phyloP scores from a whole-genome alignment of 2,797 vertebrate genomes.

The Mus minutoides region DNA sequence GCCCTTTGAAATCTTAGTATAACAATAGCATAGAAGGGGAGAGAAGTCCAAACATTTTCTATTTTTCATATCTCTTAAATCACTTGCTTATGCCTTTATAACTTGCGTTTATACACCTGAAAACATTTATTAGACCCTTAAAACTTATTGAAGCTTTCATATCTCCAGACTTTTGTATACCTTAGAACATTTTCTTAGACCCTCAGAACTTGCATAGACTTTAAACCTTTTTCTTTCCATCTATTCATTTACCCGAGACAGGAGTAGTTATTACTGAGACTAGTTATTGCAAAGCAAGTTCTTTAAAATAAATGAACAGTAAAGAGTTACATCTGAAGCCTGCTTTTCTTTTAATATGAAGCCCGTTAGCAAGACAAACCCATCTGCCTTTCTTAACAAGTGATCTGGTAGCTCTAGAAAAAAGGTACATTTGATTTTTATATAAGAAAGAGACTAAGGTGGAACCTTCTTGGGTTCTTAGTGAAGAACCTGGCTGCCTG shows the following conservation, averaged over 20 bases:
- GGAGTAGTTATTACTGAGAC: not conserved
- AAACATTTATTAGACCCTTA: not conserved
- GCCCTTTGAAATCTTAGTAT: not conserved
- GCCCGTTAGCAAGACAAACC: not conserved
- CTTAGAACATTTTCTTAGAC: not conserved
- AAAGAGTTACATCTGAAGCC: not conserved
- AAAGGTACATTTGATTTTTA: not conserved
- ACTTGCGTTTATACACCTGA: not conserved
- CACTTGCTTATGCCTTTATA: not conserved
- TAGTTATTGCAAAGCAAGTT: not conserved
- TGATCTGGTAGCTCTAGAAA: not conserved
- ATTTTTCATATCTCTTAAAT: not conserved
- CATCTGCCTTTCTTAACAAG: not conserved
- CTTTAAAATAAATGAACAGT: not conserved
- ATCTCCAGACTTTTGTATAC: not conserved
- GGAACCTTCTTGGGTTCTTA: not conserved
- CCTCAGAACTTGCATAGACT: not conserved
- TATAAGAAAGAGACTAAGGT: not conserved
- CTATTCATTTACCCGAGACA: not conserved
- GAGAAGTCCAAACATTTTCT: not conserved
- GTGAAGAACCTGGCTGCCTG: not conserved
- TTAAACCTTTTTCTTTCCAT: not conserved
- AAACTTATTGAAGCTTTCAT: not conserved
- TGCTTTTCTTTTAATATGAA: not conserved
- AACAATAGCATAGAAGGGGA: not conserved